Base-by-base conservation (phyloP, 2,888 invertebrate species). In the Alviniconcha strummeri region DNA sequence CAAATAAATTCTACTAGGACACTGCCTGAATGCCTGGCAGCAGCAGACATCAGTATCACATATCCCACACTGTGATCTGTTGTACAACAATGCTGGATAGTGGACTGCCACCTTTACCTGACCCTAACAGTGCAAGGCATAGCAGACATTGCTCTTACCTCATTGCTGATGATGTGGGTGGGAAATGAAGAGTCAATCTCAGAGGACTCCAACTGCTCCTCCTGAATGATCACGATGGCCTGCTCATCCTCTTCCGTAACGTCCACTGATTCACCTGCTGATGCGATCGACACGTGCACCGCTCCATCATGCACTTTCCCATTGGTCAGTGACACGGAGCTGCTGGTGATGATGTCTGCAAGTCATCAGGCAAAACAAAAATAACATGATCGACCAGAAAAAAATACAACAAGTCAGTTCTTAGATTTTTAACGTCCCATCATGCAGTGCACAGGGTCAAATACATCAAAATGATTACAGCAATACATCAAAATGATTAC, bases 151-250 rank as follows among this genome's bases (percentile, higher is more conserved):
- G 36, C 36, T 17, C 71, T 78, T 75, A 88, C 88, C 75, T 88
- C 87, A 78, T 81, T 85, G 67, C 85, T 83, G 67, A 89, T 86
- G 36, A 89, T 86, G 74, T 89, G 89, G 19, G 87, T 83, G 11
- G 87, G 85, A 67, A 84, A 84, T 5, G 84, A 82, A 17, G 78
- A n/a, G 67, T 82, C 79, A 4, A 64, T 11, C 5, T 78, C 64
- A 5, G 85, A 77, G 11, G 85, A 81, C 19, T 87, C 88, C 13
- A 87, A 56, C 17, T 87, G 85, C 76, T 90, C 91, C 76, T 91
- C 91, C 67, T 91, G 90, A 56, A 91, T 91, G 54, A 92, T 91
- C 91, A 92, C 91, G 83, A 92, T 91, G 72, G 90, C 90, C 77
- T 90, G 89, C 55, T 90, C 89, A 13, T 88, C 80, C 4, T 88